Percentiles rank a stretch among this genome's conserved stretches.
These are phyloP conservation scores for Epizoanthus fatuus DNA, from an alignment of 92 coral and sea anemone genomes.

Conservation along the genomic window DNA sequence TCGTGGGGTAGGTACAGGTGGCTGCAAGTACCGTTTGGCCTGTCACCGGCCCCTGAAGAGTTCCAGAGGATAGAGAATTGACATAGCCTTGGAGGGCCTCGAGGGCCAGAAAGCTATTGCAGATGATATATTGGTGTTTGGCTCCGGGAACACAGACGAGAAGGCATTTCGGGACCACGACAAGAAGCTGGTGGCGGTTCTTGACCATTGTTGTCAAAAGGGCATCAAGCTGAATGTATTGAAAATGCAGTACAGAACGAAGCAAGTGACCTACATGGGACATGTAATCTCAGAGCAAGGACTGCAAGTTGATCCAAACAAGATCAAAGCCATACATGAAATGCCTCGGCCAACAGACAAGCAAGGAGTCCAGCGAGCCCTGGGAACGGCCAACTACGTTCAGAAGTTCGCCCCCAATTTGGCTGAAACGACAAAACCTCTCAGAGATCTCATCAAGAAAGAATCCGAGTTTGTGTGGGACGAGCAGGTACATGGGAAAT, in stretches of 20 bases:
- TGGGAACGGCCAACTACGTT: conserved; percentile 54
- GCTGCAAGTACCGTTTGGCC: conserved; percentile 73
- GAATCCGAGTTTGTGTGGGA: conserved; percentile 45
- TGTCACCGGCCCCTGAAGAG: conserved; percentile 73
- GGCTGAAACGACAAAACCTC: conserved; percentile 22
- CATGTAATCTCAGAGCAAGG: conserved; percentile 50
- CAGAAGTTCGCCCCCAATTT: conserved; percentile 47
- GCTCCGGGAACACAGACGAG: conserved; percentile 57
- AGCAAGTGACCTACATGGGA: conserved; percentile 59
- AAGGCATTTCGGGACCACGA: conserved; percentile 65
- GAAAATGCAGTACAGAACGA: conserved; percentile 45
- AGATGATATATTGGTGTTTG: conserved; percentile 77
- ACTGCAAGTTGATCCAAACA: conserved; percentile 54
- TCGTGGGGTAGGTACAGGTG: conserved; percentile 68
- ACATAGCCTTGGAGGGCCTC: conserved; percentile 62
- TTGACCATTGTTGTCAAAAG: conserved; percentile 55
- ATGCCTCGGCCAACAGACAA: conserved; percentile 52
- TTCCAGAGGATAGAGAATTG: conserved; percentile 78
- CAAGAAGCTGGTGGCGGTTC: conserved; percentile 56
- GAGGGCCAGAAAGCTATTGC: conserved; percentile 76
- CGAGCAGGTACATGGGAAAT: conserved; percentile 29
- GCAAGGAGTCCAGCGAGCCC: conserved; percentile 22
- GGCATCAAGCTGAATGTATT: conserved; percentile 51
- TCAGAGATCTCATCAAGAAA: conserved; percentile 45
- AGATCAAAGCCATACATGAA: conserved; percentile 25